Base-by-base conservation (phyloP, 2,888 invertebrate species). In the Tigriopus californicus region DNA sequence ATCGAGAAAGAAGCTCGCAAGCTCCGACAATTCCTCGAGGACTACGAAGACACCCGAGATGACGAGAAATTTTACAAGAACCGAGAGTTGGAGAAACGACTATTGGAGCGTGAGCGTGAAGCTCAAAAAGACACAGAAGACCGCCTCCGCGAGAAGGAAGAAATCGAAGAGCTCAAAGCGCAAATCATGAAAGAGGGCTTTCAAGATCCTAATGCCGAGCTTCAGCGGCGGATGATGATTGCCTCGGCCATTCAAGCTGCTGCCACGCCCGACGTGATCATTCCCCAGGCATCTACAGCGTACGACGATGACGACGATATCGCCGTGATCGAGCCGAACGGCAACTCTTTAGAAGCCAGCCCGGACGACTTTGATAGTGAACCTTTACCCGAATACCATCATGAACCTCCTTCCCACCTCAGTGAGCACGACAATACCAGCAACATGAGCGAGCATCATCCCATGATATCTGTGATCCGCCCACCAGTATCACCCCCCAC, bases 1-100 rank as follows among this genome's bases (percentile, higher is more conserved):
- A 77, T 88, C 61, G 83, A 85, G 70, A 80, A 83, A 61, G 97
- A 98, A 73, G 94, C 92, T 1, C 87, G 89, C 73, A 78, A 89
- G 48, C 77, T 98, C 59, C 91, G 92, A 72, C 91, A 95, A 75
- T 99, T 99, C 73, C 78, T 98, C 2, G 98, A 98, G 74, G 97
- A 98, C 72, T 99, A 99, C 69, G 95, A 97, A 69, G 98, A 98
- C 72, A 94, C 95, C 72, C 77, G 92, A 58, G 94, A 97, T 72
- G 98, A 98, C 71, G 79, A 85, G 54, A 95, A 95, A 75, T 98
- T 88, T 75, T 98, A 95, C 76, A 80, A 81, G 68, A 86, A 88
- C 60, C 82, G 88, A 69, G 90, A 91, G 70, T 74, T 98, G 64
- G 85, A 86, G 70, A 80, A 88, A 62, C 79, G 95, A n/a, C 76